A percentile compares a stretch with the other conserved stretches of the same genome.
Conservation (phyloP, 2,113 vertebrate genomes). For the Heterotis niloticus region DNA sequence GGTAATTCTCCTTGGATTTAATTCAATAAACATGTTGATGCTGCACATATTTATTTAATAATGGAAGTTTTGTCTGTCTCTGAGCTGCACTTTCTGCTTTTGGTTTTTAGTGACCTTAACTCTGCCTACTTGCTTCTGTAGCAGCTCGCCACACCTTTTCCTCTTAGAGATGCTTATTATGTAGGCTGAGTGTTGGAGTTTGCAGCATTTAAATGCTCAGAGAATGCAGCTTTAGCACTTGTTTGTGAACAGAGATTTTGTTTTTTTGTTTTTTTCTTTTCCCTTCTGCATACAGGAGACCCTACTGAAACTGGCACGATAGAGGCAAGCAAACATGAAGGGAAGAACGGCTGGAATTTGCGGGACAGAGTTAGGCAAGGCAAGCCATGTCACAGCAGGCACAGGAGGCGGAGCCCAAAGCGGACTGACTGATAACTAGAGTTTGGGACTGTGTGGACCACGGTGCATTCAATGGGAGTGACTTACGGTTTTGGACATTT, state of each 20-base stretch:
- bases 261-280: not conserved
- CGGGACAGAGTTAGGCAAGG: slow-evolving; percentile 24
- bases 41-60: no score
- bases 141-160: no score
- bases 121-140: no score
- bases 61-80: no score
- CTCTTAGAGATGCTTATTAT: no score
- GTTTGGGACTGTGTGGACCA: not conserved
- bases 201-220: no score
- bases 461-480: not conserved
- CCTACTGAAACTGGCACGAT: slow-evolving; percentile 52
- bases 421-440: not conserved
- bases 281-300: slow-evolving; percentile 51
- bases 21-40: not conserved
- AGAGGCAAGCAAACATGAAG: slow-evolving; percentile 30
- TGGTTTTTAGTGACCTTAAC: no score
- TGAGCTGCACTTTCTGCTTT: no score
- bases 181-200: no score
- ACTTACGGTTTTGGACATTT: slow-evolving; percentile 2
- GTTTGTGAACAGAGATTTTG: no score
- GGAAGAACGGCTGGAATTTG: slow-evolving; percentile 13
- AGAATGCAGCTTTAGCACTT: not conserved
- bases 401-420: not conserved
- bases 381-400: slow-evolving; percentile 29
- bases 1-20: slow-evolving; percentile 35